Evolutionary conservation across 64 coral and sea anemone species (phyloP), one percentile per base, ranked within the genome.

Genomic region (Actinia equina): DNA sequence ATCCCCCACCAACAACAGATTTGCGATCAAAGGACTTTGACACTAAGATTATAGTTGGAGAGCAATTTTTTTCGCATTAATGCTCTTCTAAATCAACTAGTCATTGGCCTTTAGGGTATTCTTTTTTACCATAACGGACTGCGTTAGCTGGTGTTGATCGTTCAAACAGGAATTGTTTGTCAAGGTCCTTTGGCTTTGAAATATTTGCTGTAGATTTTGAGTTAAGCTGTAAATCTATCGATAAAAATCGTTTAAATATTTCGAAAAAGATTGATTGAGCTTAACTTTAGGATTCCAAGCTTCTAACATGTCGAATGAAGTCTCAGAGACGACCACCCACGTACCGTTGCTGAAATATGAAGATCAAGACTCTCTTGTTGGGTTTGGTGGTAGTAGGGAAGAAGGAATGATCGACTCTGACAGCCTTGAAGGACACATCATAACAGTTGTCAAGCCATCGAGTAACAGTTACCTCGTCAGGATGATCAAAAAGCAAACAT

Each of bases 371-470:
- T 85, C 83, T 58, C 41, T 85, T 2, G 56, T 63, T 85, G 83
- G 53, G 5, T 60, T 85, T 85, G 15, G 83, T 17, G 83, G 83
- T 16, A 85, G 59, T 13, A 22, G 53, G 22, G 83, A 56, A 42
- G 37, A 60, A 60, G 83, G 53, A 3, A 81, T 81, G 78, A 56
- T 25, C 15, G 83, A 85, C 22, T 11, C 83, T 0, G 83, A 85
- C 11, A 85, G 83, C 53, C 83, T 85, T 63, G 83, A 85, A 63
- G 83, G 83, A 0, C 83, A 85, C 62, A 44, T 85, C 14, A 85
- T 85, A 7, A 85, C 83, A 59, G 83, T 85, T 60, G 59, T 85
- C 83, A 26, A 63, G 6, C 83, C 83, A 85, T 61, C 83, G 62
- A 85, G 20, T 23, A 17, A 41, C 37, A 58, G 62, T 19, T 85